A percentile compares a stretch with the other conserved stretches of the same genome.
Conservation (phyloP, 2,797 vertebrate genomes). For the Rhodeus uyekii region DNA sequence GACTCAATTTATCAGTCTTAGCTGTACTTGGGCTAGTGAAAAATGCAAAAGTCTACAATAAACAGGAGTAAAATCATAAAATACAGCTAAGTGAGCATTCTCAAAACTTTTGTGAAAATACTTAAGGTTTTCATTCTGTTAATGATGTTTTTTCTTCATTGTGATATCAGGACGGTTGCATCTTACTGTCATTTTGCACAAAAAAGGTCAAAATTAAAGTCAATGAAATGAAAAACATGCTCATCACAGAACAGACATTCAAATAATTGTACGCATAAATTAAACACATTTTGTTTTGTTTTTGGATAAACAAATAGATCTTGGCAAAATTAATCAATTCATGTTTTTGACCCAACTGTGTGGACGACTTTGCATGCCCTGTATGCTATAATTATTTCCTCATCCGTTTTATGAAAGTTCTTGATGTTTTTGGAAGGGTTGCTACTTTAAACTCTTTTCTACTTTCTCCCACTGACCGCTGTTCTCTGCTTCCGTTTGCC, state of each 20-base stretch:
- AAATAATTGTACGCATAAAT: background rate
- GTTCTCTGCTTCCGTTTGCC: background rate
- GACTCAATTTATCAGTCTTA: conserved; percentile 10
- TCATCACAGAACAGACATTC: background rate
- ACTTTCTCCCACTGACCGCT: background rate
- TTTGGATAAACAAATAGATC: background rate
- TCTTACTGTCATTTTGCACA: background rate
- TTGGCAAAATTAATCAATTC: background rate
- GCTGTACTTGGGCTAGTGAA: background rate
- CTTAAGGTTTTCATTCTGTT: background rate
- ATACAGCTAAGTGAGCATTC: background rate
- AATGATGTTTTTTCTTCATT: background rate
- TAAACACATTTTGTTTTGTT: background rate
- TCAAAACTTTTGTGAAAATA: background rate
- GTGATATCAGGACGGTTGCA: background rate
- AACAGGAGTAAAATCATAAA: no score
- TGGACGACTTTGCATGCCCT: background rate
- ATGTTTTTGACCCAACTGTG: background rate
- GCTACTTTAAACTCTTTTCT: conserved; percentile 2
- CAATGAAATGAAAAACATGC: background rate
- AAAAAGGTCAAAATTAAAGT: background rate
- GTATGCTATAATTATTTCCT: background rate
- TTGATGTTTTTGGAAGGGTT: no score
- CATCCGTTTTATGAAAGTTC: background rate
- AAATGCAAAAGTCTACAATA: background rate